phyloP scores from a whole-genome alignment of 2,797 vertebrate genomes.

The Anabas testudineus region DNA sequence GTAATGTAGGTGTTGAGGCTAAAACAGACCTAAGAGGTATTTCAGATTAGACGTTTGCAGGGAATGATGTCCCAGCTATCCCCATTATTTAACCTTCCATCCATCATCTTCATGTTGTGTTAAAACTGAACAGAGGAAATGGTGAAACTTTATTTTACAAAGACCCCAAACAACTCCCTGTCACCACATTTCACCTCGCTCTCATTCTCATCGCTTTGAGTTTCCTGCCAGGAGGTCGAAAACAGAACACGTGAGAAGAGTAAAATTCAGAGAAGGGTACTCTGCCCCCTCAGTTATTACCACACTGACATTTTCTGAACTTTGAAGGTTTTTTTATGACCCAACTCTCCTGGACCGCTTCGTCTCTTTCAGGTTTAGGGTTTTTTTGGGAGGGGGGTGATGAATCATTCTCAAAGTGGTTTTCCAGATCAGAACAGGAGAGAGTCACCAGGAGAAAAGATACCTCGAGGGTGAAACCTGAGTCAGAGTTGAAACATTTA shows the following conservation, averaged over 20 bases:
- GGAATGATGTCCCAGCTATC: no score
- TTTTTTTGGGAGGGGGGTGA: neutral
- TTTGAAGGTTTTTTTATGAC: neutral
- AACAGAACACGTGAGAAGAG: neutral
- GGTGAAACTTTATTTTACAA: no score
- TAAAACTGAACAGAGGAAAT: neutral
- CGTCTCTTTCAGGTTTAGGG: neutral
- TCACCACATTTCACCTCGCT: neutral
- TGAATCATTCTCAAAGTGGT: slow-evolving; percentile 2
- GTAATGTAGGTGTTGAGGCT: neutral
- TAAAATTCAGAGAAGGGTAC: neutral
- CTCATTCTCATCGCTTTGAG: neutral
- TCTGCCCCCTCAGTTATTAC: neutral
- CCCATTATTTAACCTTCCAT: no score
- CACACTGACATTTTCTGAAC: slow-evolving; percentile 2
- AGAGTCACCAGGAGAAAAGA: neutral
- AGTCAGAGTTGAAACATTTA: slow-evolving; percentile 23
- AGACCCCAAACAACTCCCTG: neutral
- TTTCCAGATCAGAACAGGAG: neutral
- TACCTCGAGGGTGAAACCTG: neutral
- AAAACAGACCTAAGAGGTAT: neutral
- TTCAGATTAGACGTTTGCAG: neutral
- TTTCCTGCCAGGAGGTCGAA: neutral
- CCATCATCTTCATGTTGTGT: no score
- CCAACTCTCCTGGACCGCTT: neutral